Base-by-base conservation (phyloP, 2,113 vertebrate genomes). In the Leptobrachium ailaonicum region DNA sequence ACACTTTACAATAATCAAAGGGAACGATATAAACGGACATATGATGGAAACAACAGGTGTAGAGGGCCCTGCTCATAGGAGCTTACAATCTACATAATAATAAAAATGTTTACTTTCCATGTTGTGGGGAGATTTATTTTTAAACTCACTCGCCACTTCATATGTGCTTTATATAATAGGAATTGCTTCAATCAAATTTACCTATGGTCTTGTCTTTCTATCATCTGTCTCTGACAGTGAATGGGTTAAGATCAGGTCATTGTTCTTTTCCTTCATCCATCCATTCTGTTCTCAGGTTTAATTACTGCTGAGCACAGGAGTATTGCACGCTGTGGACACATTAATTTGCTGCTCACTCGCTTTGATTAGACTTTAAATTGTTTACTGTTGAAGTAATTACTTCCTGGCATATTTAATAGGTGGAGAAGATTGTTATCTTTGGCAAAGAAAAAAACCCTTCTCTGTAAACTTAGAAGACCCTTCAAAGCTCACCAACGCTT, bases 351-450 rank as follows among this genome's bases (percentile, higher is more conserved):
- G 73, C 72, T 81, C 72, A 68, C 64, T 75, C 71, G 63, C 72
- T 81, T 81, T 81, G 79, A 81, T 81, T 81, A 81, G 79, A 75
- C 69, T 75, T 81, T 74, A 72, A 81, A 81, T 81, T 81, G 79
- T 81, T 81, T 81, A 81, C 79, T 75, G 79, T 75, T 75, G 43
- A 81, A 69, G 71, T 81, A 81, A 81, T 75, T 81, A 81, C 79
- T 68, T 66, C 53, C 50, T 81, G 64, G 72, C 71, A 81, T 75
- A 81, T 81, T 81, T 81, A 81, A 75, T 81, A 81, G 79, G 79
- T 81, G 66, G 53, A 62, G 72, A 75, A 81, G 79, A 81, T 81
- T 81, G 79, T 81, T 81, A 81, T 81, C 79, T 75, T 81, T 81
- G 79, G 79, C 79, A 75, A 63, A 47, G 67, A 75, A 74, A 72